Percentiles rank a stretch among this genome's conserved stretches.
Evolutionary conservation across 2,888 invertebrate genomes (phyloP).

Genomic region (Pristionchus japonicus): DNA sequence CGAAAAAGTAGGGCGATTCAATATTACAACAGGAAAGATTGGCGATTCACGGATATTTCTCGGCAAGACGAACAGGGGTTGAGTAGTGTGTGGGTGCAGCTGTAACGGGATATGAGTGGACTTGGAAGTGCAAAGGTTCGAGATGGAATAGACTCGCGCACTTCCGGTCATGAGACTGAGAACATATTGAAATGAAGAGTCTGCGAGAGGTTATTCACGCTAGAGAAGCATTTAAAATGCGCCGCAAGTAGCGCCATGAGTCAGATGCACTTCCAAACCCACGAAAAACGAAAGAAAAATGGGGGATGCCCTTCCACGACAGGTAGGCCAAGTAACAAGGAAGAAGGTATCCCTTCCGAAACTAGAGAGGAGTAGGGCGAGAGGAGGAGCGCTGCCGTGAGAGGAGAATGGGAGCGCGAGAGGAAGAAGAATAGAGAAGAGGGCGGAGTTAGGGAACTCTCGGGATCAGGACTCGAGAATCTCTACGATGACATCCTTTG

Average conservation of each 20-base stretch:
- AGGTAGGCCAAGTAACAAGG: not conserved
- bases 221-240: not conserved
- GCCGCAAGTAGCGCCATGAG: not conserved
- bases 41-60: no score
- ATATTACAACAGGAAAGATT: no score
- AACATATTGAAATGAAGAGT: not conserved
- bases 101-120: not conserved
- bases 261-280: not conserved
- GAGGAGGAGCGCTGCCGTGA: conserved; percentile 26
- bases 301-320: not conserved
- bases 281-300: not conserved
- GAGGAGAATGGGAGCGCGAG: conserved; percentile 45
- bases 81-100: no score
- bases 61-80: no score
- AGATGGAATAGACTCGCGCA: not conserved
- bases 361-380: conserved; percentile 4
- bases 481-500: not conserved
- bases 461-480: not conserved
- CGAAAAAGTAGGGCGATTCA: no score
- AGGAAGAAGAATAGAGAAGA: conserved; percentile 42
- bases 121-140: not conserved
- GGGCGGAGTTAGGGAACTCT: conserved; percentile 51
- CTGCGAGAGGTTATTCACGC: not conserved
- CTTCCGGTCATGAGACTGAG: not conserved
- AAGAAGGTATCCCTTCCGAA: not conserved